Conservation (phyloP, 2,113 vertebrate genomes). For the Dicaeum eximium region DNA sequence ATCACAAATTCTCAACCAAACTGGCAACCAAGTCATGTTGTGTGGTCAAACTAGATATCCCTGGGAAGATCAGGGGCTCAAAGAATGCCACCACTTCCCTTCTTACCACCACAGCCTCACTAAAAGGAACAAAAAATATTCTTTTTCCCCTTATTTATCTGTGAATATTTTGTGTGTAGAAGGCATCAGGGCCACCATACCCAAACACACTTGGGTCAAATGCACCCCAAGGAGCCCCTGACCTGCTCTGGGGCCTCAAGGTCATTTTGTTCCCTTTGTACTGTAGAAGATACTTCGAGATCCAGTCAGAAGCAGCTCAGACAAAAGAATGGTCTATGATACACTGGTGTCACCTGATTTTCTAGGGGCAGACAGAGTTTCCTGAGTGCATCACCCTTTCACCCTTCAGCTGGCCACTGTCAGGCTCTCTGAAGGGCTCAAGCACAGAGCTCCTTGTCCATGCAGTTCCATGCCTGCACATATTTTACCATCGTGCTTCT, state of each 20-base stretch:
- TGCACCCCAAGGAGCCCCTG: not conserved
- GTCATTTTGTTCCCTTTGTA: not conserved
- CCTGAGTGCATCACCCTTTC: constrained; percentile 11
- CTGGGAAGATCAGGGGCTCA: not conserved
- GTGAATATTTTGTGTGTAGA: constrained; percentile 12
- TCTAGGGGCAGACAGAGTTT: not conserved
- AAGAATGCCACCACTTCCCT: not conserved
- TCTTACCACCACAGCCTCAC: not conserved
- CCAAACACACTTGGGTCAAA: not conserved
- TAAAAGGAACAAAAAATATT: not conserved
- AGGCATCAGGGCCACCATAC: not conserved
- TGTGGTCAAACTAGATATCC: not conserved
- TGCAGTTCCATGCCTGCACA: constrained; percentile 68
- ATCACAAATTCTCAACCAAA: not conserved
- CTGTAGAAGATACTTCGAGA: not conserved
- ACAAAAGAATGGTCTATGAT: not conserved
- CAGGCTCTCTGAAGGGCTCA: constrained; percentile 56
- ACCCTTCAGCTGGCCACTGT: not conserved
- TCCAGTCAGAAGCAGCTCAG: not conserved
- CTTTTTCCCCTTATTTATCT: not conserved
- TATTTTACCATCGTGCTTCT: constrained; percentile 56
- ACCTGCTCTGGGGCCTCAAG: not conserved
- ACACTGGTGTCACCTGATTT: not conserved
- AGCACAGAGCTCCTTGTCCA: constrained; percentile 50
- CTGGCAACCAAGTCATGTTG: not conserved